These are phyloP conservation scores for Pygoscelis antarcticus DNA, from an alignment of 2,113 vertebrate genomes.

Conservation along the genomic window DNA sequence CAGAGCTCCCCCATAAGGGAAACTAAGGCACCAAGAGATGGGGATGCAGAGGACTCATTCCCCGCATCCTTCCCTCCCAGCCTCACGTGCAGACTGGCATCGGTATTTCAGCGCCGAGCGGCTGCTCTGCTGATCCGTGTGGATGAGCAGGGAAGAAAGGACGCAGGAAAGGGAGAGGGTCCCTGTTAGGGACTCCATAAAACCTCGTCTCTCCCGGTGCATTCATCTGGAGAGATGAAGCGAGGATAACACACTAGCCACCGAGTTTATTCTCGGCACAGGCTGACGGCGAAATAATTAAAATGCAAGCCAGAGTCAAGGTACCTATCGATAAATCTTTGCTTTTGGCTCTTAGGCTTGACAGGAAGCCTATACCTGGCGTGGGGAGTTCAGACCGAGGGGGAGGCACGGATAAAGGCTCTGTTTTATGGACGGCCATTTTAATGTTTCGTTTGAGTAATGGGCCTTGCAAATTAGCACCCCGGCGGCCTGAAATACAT, in stretches of 20 bases:
- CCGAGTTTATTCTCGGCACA: not conserved
- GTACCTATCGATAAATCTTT: constrained; percentile 73
- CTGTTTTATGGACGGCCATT: constrained; percentile 57
- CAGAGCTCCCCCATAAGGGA: accelerated
- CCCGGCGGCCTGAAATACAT: constrained; percentile 73
- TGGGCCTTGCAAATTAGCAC: constrained; percentile 81
- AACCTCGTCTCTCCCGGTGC: accelerated
- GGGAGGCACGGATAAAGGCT: constrained; percentile 59
- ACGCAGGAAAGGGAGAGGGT: not conserved
- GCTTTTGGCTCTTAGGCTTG: constrained; percentile 69
- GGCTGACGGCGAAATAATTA: constrained; percentile 27
- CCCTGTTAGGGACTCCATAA: not conserved
- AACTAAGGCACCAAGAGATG: not conserved
- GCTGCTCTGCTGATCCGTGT: accelerated
- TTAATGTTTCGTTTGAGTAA: constrained; percentile 79
- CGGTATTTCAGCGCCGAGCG: accelerated
- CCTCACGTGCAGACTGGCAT: accelerated
- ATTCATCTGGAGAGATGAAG: not conserved
- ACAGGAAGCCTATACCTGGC: constrained; percentile 72
- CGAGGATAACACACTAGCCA: not conserved
- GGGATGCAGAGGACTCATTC: accelerated
- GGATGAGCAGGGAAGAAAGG: accelerated
- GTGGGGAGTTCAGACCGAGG: not conserved
- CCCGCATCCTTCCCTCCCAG: not conserved
- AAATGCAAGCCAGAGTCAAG: constrained; percentile 58